Evolutionary conservation across 2,113 vertebrate species (phyloP).

Genomic region (Ceyx melanurus): DNA sequence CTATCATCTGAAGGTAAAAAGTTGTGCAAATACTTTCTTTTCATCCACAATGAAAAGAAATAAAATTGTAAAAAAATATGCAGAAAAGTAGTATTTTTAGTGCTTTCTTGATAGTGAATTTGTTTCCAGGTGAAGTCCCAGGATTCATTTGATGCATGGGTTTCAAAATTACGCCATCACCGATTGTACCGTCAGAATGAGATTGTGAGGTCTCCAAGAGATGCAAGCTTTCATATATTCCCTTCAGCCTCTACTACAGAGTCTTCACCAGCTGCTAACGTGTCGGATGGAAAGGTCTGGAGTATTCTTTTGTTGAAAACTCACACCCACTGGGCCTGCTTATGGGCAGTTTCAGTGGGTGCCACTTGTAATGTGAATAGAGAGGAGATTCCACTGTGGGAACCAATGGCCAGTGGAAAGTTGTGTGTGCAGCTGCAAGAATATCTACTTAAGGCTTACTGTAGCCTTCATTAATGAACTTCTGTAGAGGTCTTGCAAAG

Average conservation of each 20-base stretch:
- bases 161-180: constrained; percentile 93
- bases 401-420: not conserved
- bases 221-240: constrained; percentile 91
- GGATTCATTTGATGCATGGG: constrained; percentile 96
- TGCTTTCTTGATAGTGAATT: not conserved
- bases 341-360: not conserved
- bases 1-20: constrained; percentile 94
- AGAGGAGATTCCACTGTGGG: not conserved
- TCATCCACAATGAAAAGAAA: not conserved
- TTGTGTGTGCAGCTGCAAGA: not conserved
- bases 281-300: constrained; percentile 87
- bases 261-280: constrained; percentile 86
- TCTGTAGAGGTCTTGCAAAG: not conserved
- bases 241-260: constrained; percentile 87
- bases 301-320: not conserved
- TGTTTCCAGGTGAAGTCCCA: constrained; percentile 91
- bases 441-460: not conserved
- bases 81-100: not conserved
- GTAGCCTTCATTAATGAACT: not conserved
- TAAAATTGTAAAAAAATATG: not conserved
- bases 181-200: constrained; percentile 96
- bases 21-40: not conserved
- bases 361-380: not conserved
- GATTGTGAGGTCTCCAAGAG: constrained; percentile 94
- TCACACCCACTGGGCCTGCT: not conserved